Percentiles rank a stretch among this genome's conserved stretches.
These are phyloP conservation scores for Ophioderma brevispina DNA, from an alignment of 35 echinoderm and acorn worm genomes.

Conservation along the genomic window DNA sequence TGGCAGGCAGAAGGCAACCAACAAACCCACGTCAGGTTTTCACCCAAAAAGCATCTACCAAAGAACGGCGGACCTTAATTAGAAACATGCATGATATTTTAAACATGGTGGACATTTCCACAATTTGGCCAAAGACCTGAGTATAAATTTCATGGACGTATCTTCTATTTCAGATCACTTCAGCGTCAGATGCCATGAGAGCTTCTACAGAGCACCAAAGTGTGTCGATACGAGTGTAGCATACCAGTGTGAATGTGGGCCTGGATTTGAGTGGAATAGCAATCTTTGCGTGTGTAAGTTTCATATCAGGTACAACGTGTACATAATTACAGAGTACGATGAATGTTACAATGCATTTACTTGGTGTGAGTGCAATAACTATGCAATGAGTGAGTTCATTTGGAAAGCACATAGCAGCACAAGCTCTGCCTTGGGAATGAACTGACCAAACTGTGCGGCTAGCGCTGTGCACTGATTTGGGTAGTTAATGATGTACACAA, in stretches of 20 bases:
- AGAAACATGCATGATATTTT: background rate
- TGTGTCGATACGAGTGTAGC: constrained; percentile 40
- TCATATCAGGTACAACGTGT: background rate
- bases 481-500: no score
- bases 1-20: no score
- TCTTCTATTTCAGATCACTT: background rate
- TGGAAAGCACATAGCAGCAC: background rate
- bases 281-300: constrained; percentile 66
- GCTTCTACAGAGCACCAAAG: constrained; percentile 60
- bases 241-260: constrained; percentile 69
- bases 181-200: constrained; percentile 34
- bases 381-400: background rate
- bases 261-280: constrained; percentile 75
- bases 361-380: background rate
- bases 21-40: background rate
- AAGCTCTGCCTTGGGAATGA: no score
- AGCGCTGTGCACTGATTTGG: no score
- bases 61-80: background rate
- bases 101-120: background rate
- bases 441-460: no score
- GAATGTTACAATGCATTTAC: background rate
- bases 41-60: background rate
- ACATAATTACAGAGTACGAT: background rate
- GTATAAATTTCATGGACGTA: no score
- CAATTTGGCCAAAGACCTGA: no score